A percentile compares a stretch with the other conserved stretches of the same genome.
Conservation (phyloP, 2,888 invertebrate genomes). For the Dyspetes luteomarginatus region DNA sequence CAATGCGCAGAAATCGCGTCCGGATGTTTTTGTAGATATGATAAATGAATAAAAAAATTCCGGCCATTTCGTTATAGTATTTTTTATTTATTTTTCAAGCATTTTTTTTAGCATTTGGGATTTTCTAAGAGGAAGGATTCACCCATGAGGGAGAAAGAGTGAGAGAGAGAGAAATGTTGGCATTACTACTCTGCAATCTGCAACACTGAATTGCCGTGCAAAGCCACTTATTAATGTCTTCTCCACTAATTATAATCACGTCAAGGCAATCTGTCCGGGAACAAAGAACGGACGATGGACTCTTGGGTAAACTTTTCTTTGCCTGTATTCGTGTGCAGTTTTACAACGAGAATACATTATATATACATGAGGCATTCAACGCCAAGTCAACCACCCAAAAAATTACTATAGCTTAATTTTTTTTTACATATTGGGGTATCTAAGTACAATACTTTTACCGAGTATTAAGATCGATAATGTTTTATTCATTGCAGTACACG, state of each 20-base stretch:
- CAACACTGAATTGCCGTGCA: conserved; percentile 26
- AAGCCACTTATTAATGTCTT: conserved; percentile 63
- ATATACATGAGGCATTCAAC: too few species aligned
- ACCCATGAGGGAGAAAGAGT: conserved; percentile 4
- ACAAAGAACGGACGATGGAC: conserved; percentile 70
- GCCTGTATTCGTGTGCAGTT: conserved; percentile 21
- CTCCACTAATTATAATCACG: conserved; percentile 77
- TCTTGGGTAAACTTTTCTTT: conserved; percentile 55
- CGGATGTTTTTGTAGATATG: background rate
- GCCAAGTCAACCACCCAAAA: too few species aligned
- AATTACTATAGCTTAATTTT: too few species aligned
- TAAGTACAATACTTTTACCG: too few species aligned
- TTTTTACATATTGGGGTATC: too few species aligned
- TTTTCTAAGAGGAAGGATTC: background rate
- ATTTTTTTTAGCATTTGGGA: too few species aligned
- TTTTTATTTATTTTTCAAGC: too few species aligned
- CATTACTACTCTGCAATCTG: background rate
- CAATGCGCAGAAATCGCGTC: conserved; percentile 20
- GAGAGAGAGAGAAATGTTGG: background rate
- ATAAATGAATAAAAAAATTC: too few species aligned
- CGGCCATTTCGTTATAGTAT: too few species aligned
- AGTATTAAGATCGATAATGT: too few species aligned
- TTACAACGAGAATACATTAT: conserved; percentile 58
- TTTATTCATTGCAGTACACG: too few species aligned
- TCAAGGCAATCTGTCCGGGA: conserved; percentile 74